Base-by-base conservation (phyloP, 2,797 vertebrate genomes). In the Gallinago stenura region DNA sequence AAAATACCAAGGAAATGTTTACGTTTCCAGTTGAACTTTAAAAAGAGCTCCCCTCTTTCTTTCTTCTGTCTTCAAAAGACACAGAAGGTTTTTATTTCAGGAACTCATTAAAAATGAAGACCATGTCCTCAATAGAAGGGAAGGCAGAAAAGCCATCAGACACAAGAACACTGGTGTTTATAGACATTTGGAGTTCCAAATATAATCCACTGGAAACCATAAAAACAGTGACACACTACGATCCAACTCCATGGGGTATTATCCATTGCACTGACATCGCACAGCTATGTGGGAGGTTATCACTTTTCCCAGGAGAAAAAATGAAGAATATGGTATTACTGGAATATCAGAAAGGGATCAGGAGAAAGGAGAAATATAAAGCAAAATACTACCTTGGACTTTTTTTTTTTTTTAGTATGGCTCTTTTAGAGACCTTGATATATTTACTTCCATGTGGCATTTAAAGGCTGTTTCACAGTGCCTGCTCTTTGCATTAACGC, bases 241-340 rank as follows among this genome's bases (percentile, higher is more conserved):
- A 64, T 33, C 26, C 53, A 41, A 2, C 46, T 39, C 41, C 22
- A 3, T 13, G n/a, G 39, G 69, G 9, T n/a, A 31, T 4, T 45
- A 66, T 22, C 14, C 60, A 56, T 7, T 28, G 57, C 58, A 39
- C 35, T 66, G 41, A 37, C 60, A 89, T 19, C 11, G 6, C 69
- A 46, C 22, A 84, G 65, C 58, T 79, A 15, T 37, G 43, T 30
- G 21, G 43, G 66, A 83, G 43, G 31, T 16, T 16, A 53, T 4
- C 22, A 2, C 21, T 80, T 18, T 45, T 30, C 30, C 58, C 3
- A 1, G 50, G 51, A 93, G 45, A 45, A 64, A 77, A 86, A 39
- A 0, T 3, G 0, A 45, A 58, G 6, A 48, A 54, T 22, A 60
- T 1, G 0, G 37, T 31, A 6, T 60, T 37, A 46, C 0, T 57